A percentile compares a stretch with the other conserved stretches of the same genome.
Conservation (phyloP, 2,113 vertebrate species). For the Coptodon rendalli region DNA sequence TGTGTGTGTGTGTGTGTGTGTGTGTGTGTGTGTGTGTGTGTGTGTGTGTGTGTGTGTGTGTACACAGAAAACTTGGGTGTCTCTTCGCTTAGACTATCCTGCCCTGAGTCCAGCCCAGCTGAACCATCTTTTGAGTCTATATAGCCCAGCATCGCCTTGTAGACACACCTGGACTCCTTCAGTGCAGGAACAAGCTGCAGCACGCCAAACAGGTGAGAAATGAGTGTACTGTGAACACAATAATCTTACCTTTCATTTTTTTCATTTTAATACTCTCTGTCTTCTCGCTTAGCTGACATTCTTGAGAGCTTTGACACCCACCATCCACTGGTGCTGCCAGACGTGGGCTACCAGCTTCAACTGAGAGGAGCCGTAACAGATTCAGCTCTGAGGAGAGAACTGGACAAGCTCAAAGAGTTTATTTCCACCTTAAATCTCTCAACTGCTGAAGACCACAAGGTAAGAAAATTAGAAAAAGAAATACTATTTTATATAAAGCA, state of each 20-base stretch:
- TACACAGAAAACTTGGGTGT: slow-evolving; percentile 64
- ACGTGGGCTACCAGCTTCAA: slow-evolving; percentile 57
- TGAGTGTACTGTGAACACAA: background rate
- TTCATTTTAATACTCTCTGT: background rate
- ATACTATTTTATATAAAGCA: background rate
- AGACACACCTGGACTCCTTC: slow-evolving; percentile 64
- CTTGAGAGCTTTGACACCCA: slow-evolving; percentile 75
- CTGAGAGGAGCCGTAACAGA: slow-evolving; percentile 42
- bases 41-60: background rate
- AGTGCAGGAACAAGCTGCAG: slow-evolving; percentile 42
- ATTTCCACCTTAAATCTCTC: background rate
- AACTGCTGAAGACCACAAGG: slow-evolving; percentile 1
- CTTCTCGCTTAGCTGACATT: slow-evolving; percentile 57
- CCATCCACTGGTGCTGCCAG: slow-evolving; percentile 72
- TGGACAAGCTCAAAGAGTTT: slow-evolving; percentile 42
- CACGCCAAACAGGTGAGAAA: slow-evolving; percentile 55
- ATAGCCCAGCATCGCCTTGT: slow-evolving; percentile 55
- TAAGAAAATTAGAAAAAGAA: background rate
- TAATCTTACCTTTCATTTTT: background rate
- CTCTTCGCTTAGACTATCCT: slow-evolving; percentile 61
- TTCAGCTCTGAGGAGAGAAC: slow-evolving; percentile 34
- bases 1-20: no score
- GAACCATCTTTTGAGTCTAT: slow-evolving; percentile 73
- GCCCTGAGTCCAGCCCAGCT: slow-evolving; percentile 70
- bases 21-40: no score